phyloP scores from a whole-genome alignment of 1,140 invertebrate species.

The Zaprionus inermis region DNA sequence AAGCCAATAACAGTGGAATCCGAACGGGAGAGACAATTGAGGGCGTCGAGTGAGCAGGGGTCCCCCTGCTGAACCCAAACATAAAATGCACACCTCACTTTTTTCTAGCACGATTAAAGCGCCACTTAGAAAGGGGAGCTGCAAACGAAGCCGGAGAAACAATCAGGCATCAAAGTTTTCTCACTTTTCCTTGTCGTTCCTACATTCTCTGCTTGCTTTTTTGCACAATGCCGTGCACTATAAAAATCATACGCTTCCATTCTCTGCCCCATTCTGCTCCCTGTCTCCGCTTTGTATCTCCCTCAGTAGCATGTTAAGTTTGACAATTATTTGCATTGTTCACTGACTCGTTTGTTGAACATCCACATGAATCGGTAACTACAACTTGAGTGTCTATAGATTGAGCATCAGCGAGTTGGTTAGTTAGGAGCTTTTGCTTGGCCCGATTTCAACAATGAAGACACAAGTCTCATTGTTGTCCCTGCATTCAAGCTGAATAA shows the following conservation, averaged over 20 bases:
- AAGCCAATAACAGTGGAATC: slow-evolving; percentile 63
- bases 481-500: neutral
- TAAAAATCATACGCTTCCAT: slow-evolving; percentile 77
- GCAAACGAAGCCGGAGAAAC: slow-evolving; percentile 43
- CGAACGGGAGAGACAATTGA: neutral
- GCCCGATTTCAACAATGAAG: slow-evolving; percentile 2
- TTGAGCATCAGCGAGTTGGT: slow-evolving; percentile 25
- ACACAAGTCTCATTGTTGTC: slow-evolving; percentile 2
- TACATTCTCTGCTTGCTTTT: slow-evolving; percentile 9
- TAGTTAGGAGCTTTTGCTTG: slow-evolving; percentile 44
- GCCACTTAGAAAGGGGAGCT: slow-evolving; percentile 45
- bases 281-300: slow-evolving; percentile 21
- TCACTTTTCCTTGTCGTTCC: slow-evolving; percentile 7
- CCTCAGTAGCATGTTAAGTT: slow-evolving; percentile 66
- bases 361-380: slow-evolving; percentile 79
- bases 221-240: slow-evolving; percentile 70
- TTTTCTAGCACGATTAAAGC: slow-evolving; percentile 69
- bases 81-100: slow-evolving; percentile 57
- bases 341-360: slow-evolving; percentile 74
- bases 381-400: slow-evolving; percentile 70
- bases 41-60: neutral
- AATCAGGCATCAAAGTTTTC: slow-evolving; percentile 51
- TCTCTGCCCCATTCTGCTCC: slow-evolving; percentile 39
- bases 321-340: slow-evolving; percentile 83
- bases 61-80: neutral